These are phyloP conservation scores for Tholera decimalis DNA, from an alignment of 2,888 invertebrate species.

Conservation along the genomic window DNA sequence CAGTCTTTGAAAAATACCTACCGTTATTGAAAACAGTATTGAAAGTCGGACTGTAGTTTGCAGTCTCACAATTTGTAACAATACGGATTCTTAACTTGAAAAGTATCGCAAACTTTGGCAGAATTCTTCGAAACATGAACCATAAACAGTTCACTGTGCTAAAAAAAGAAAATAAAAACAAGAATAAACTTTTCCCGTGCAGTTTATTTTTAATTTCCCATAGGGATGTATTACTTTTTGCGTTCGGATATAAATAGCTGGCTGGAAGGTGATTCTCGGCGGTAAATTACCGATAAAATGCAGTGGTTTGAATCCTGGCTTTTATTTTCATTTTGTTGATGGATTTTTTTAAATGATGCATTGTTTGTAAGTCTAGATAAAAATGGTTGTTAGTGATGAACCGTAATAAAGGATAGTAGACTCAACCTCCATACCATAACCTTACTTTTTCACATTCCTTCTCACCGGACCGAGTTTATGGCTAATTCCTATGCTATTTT, in stretches of 20 bases:
- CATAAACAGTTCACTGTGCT: slow-evolving; percentile 15
- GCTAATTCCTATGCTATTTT: too few species aligned
- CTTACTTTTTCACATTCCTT: too few species aligned
- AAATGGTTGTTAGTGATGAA: background rate
- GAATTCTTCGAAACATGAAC: slow-evolving; percentile 12
- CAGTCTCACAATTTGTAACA: slow-evolving; percentile 7
- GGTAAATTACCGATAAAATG: slow-evolving; percentile 30
- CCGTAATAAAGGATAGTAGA: background rate
- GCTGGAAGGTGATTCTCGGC: slow-evolving; percentile 24
- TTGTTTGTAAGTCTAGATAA: background rate
- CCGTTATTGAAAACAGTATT: background rate
- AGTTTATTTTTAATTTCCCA: slow-evolving; percentile 53
- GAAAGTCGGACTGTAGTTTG: background rate
- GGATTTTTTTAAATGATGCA: background rate
- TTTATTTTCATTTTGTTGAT: background rate
- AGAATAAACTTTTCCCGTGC: background rate
- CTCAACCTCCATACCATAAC: too few species aligned
- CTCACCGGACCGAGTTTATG: too few species aligned
- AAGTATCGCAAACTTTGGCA: background rate
- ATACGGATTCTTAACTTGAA: background rate
- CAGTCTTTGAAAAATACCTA: too few species aligned
- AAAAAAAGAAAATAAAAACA: slow-evolving; percentile 4
- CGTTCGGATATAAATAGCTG: slow-evolving; percentile 20
- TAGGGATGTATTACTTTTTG: slow-evolving; percentile 36
- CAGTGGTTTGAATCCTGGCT: slow-evolving; percentile 14